Conservation (phyloP, 1,140 invertebrate species). For the Hesperophylax magnus region DNA sequence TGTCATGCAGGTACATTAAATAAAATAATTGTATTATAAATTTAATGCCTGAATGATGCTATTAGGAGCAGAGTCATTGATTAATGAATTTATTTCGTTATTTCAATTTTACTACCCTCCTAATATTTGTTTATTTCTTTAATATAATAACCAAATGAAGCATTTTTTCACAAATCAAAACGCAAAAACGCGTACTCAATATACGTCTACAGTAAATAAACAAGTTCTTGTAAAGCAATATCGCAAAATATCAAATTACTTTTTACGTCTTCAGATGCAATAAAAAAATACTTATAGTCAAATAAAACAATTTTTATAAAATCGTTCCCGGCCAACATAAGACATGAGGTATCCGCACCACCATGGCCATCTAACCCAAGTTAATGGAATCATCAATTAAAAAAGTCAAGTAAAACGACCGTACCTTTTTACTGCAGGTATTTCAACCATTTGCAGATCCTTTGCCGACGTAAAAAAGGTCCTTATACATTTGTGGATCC, state of each 20-base stretch:
- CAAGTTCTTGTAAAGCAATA: not conserved
- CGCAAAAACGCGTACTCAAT: not conserved
- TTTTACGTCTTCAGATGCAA: conserved; percentile 14
- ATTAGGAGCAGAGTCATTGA: too few relatives aligned
- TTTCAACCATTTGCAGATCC: conserved; percentile 42
- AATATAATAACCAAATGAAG: not conserved
- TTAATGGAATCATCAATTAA: conserved; percentile 45
- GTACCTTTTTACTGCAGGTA: conserved; percentile 43
- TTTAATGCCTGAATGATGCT: too few relatives aligned
- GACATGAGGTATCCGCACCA: not conserved
- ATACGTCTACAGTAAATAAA: not conserved
- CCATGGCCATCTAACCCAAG: not conserved
- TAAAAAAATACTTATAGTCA: conserved; percentile 31
- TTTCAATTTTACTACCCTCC: too few relatives aligned
- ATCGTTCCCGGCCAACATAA: not conserved
- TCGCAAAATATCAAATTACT: conserved; percentile 33
- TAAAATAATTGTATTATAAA: too few relatives aligned
- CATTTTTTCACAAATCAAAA: not conserved
- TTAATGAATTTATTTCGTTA: too few relatives aligned
- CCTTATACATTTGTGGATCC: conserved; percentile 38
- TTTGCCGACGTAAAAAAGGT: conserved; percentile 39
- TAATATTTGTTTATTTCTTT: too few relatives aligned
- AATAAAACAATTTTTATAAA: conserved; percentile 29
- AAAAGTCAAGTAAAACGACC: conserved; percentile 32
- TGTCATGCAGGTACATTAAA: too few relatives aligned